Base-by-base conservation (phyloP, 2,888 invertebrate species). In the Urechis unicinctus region DNA sequence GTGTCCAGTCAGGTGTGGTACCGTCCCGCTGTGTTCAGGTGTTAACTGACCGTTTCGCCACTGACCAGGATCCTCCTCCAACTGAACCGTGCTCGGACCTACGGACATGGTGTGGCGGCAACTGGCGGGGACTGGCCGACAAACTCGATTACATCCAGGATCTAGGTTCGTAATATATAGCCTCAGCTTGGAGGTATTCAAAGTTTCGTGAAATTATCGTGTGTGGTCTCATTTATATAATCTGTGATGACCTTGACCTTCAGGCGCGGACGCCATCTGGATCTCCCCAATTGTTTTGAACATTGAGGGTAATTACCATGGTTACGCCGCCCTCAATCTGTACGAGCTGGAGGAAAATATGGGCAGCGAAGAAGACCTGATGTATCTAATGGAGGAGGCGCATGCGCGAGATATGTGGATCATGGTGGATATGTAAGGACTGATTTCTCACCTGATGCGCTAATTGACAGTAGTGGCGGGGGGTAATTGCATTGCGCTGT, bases 221-320 rank as follows among this genome's bases (percentile, higher is more conserved):
- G 21, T 5, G 2, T 31, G 5, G 29, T 31, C n/a, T 30, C 31
- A 30, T 30, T 31, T 51, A 42, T 17, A 2, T n/a, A 25, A 17
- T 17, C 25, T 2, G 1, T 49, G 46, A 43, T 26, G 29, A 62
- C 30, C 21, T 3, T n/a, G n/a, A n/a, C 3, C 30, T 36, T 5
- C 26, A 54, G 66, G 67, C 42, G 62, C 61, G 13, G 60, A 67
- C 41, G 67, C 67, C 3, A 65, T 66, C 13, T 67, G 67, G 67
- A 67, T 67, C 21, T 65, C 66, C 13, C 67, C 67, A 2, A 60
- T 66, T 13, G 58, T 63, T 17, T 56, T 53, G 49, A 62, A 67
- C 28, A 64, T 59, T 24, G 53, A 50, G 3, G 52, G 50, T 21
- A 64, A 65, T 51, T 67, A 61, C 61, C 67, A 67, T 52, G 67